A percentile compares a stretch with the other conserved stretches of the same genome.
Conservation (phyloP, 2,888 invertebrate genomes). For the Mythimna lalbum region DNA sequence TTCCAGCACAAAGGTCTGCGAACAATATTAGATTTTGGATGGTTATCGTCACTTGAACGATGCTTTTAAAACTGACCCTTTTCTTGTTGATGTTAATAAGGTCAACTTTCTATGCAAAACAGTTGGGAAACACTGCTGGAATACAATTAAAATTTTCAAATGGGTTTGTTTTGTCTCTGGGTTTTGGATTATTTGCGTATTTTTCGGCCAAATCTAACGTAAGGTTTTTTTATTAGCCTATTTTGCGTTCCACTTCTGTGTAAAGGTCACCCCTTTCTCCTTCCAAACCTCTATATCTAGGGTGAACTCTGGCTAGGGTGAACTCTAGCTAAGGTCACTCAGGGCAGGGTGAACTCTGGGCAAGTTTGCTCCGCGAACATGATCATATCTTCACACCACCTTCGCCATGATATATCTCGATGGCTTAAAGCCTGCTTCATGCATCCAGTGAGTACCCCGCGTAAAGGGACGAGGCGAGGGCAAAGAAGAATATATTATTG, state of each 20-base stretch:
- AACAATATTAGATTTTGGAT: not conserved
- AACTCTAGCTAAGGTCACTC: no score
- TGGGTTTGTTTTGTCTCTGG: not conserved
- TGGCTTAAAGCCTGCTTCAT: no score
- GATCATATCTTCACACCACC: no score
- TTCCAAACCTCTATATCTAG: no score
- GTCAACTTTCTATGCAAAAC: constrained; percentile 21
- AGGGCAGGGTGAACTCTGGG: no score
- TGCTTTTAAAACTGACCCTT: constrained; percentile 29
- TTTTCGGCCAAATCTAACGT: not conserved
- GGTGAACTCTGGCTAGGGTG: no score
- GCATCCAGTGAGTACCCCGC: no score
- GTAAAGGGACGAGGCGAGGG: no score
- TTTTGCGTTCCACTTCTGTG: not conserved
- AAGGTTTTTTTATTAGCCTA: not conserved
- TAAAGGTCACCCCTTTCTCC: no score
- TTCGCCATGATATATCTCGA: no score
- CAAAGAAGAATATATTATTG: no score
- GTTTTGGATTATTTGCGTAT: not conserved
- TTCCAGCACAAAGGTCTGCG: not conserved
- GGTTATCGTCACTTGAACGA: constrained; percentile 56
- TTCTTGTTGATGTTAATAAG: constrained; percentile 18
- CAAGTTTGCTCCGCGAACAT: no score
- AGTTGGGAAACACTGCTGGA: not conserved
- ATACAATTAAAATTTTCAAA: not conserved